phyloP scores from a whole-genome alignment of 64 coral and sea anemone genomes.

The Platygyra sinensis region DNA sequence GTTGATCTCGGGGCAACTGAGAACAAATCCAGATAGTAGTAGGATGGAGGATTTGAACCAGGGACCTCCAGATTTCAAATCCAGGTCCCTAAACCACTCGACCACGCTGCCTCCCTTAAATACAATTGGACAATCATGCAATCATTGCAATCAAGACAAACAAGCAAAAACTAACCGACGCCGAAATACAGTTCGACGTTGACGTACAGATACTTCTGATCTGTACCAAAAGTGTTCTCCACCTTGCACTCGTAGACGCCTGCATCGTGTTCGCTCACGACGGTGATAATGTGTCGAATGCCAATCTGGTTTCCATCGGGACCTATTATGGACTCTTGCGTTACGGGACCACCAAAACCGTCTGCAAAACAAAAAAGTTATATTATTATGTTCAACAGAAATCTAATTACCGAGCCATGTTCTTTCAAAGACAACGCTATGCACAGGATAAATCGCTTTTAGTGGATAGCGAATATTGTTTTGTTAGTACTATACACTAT shows the following conservation, averaged over 20 bases:
- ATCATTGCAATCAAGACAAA: no score
- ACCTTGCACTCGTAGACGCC: slow-evolving; percentile 47
- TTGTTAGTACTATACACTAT: no score
- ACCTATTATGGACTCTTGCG: slow-evolving; percentile 1
- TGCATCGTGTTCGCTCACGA: slow-evolving; percentile 26
- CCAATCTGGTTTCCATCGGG: slow-evolving; percentile 17
- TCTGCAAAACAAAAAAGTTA: not conserved
- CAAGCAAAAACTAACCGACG: not conserved
- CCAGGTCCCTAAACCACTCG: no score
- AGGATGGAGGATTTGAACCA: no score
- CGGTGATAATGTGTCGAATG: slow-evolving; percentile 33
- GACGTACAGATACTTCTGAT: not conserved
- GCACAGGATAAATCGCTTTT: no score
- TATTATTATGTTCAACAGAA: not conserved
- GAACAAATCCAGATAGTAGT: no score
- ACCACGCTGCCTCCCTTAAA: no score
- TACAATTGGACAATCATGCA: no score
- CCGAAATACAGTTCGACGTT: not conserved
- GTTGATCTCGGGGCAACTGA: no score
- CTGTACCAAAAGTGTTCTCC: slow-evolving; percentile 35
- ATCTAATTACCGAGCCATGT: not conserved
- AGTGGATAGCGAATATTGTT: no score
- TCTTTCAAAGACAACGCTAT: no score
- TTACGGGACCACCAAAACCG: slow-evolving; percentile 53
- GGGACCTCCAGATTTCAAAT: no score